Conservation (phyloP, 2,888 invertebrate species). For the Drosophila mimica region DNA sequence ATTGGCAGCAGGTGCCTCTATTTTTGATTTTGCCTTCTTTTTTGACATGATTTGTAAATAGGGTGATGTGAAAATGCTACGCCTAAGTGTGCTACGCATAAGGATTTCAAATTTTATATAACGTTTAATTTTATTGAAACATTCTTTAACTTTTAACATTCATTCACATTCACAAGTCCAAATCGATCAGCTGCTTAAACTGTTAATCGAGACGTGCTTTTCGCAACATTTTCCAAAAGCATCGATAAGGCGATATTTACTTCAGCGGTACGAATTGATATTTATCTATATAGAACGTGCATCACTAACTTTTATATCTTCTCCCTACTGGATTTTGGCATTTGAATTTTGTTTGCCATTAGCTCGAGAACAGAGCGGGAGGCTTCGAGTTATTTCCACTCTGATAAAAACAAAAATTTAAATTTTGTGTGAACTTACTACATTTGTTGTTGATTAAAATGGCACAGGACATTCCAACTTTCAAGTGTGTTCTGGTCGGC, state of each 20-base stretch:
- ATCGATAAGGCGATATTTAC: not conserved
- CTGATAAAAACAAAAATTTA: not conserved
- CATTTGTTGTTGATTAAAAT: slow-evolving; percentile 83
- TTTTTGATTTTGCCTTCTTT: slow-evolving; percentile 69
- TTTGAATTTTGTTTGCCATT: not conserved
- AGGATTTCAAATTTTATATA: not conserved
- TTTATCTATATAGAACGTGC: not conserved
- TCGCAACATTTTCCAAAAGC: not conserved
- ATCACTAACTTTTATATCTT: not conserved
- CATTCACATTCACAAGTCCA: not conserved
- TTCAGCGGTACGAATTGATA: not conserved
- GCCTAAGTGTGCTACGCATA: slow-evolving; percentile 42
- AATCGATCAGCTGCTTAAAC: slow-evolving; percentile 41
- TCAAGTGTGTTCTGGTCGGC: slow-evolving; percentile 98
- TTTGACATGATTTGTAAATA: slow-evolving; percentile 71
- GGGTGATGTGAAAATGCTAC: slow-evolving; percentile 49
- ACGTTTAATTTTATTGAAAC: slow-evolving; percentile 6
- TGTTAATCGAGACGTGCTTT: not conserved
- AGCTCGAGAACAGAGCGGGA: not conserved
- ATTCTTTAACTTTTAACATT: not conserved
- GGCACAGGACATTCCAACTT: slow-evolving; percentile 94
- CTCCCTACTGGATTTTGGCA: not conserved
- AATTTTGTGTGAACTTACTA: not conserved
- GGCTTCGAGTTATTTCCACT: not conserved
- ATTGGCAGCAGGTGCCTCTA: slow-evolving; percentile 8